These are phyloP conservation scores for Lasioglossum leucozonium DNA, from an alignment of 2,888 invertebrate species.

Conservation along the genomic window DNA sequence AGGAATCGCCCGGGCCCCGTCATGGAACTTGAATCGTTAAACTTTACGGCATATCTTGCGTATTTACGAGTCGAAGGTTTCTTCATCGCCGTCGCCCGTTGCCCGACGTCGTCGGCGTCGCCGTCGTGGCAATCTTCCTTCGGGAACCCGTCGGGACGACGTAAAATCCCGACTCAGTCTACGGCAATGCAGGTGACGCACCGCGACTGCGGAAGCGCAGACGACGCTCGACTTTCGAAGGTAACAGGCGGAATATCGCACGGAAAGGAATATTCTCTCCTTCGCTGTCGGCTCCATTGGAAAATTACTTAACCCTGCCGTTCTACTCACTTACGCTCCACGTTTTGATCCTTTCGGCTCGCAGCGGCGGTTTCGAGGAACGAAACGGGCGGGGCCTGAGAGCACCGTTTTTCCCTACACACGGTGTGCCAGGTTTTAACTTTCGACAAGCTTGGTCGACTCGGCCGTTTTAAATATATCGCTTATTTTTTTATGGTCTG, in stretches of 20 bases:
- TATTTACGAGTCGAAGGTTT: constrained; percentile 71
- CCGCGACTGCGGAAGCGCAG: constrained; percentile 34
- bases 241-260: neutral
- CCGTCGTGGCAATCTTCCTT: constrained; percentile 44
- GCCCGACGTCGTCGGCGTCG: constrained; percentile 27
- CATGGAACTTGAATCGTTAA: constrained; percentile 73
- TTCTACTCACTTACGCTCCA: neutral
- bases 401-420: neutral
- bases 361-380: neutral
- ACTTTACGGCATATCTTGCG: constrained; percentile 72
- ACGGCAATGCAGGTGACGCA: constrained; percentile 68
- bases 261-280: neutral
- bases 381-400: neutral
- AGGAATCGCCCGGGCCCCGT: neutral
- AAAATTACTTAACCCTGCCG: neutral
- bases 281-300: neutral
- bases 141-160: constrained; percentile 43
- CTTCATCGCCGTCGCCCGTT: constrained; percentile 45
- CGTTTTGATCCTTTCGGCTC: neutral
- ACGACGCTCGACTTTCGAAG: neutral
- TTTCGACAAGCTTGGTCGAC: too few relatives aligned
- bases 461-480: too few relatives aligned
- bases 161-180: constrained; percentile 45
- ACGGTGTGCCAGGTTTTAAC: neutral
- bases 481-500: too few relatives aligned